Evolutionary conservation across 2,888 invertebrate species (phyloP).

Genomic region (Leucophenga maculata): DNA sequence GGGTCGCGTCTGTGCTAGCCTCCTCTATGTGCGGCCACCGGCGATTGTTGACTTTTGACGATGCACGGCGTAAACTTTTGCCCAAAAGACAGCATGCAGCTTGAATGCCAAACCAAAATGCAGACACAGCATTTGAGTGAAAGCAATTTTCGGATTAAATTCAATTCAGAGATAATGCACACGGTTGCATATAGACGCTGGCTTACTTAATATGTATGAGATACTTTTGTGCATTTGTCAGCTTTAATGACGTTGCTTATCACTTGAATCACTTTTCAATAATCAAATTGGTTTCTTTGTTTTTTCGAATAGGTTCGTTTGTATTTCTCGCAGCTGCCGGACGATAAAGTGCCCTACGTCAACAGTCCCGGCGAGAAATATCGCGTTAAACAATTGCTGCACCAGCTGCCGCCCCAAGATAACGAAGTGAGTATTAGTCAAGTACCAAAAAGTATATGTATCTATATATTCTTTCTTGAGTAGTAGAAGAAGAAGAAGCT

Average conservation of each 20-base stretch:
- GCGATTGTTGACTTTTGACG: conserved; percentile 15
- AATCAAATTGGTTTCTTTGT: background rate
- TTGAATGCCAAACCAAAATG: background rate
- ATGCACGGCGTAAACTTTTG: background rate
- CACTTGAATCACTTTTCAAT: background rate
- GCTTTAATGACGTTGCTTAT: background rate
- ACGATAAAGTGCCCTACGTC: conserved; percentile 97
- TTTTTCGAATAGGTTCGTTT: conserved; percentile 87
- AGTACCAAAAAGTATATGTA: background rate
- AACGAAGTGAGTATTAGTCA: conserved; percentile 79
- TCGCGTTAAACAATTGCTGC: conserved; percentile 92
- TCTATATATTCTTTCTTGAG: background rate
- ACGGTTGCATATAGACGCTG: too few relatives aligned
- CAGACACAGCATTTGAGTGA: background rate
- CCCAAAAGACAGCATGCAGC: background rate
- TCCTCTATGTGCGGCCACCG: background rate
- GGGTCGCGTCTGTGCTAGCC: too few relatives aligned
- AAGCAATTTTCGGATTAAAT: background rate
- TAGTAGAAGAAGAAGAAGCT: conserved; percentile 10
- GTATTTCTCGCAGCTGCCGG: conserved; percentile 95
- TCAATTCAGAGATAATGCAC: too few relatives aligned
- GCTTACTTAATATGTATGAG: too few relatives aligned
- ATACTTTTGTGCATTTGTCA: too few relatives aligned
- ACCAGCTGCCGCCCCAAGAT: conserved; percentile 97
- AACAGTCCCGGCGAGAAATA: conserved; percentile 95